Percentiles rank a stretch among this genome's conserved stretches.
These are phyloP conservation scores for Psix sp. DNA, from an alignment of 1,140 invertebrate species.

Conservation along the genomic window DNA sequence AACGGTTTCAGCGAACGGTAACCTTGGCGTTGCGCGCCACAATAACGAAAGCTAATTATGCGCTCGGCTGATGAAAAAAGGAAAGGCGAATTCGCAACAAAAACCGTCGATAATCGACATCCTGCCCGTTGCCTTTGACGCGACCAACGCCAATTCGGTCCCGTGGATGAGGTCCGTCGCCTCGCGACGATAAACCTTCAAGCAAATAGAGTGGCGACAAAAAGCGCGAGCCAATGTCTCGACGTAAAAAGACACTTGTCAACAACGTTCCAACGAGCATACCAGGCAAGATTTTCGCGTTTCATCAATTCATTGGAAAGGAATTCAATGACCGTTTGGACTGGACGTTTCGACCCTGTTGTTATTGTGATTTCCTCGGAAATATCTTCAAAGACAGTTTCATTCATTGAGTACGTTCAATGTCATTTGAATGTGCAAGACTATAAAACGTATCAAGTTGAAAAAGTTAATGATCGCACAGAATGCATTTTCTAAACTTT, in stretches of 20 bases:
- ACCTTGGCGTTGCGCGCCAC: slow-evolving; percentile 64
- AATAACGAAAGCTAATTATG: slow-evolving; percentile 70
- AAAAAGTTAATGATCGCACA: no score
- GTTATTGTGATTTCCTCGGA: no score
- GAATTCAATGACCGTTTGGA: slow-evolving; percentile 32
- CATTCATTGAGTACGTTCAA: no score
- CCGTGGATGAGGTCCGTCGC: slow-evolving; percentile 53
- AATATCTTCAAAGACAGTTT: no score
- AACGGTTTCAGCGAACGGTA: slow-evolving; percentile 60
- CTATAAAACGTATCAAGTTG: no score
- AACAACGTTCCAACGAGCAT: slow-evolving; percentile 41
- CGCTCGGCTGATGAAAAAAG: slow-evolving; percentile 52
- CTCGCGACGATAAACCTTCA: slow-evolving; percentile 59
- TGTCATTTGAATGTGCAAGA: no score
- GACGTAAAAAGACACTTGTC: slow-evolving; percentile 46
- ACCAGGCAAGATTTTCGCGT: slow-evolving; percentile 27
- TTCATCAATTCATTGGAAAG: slow-evolving; percentile 43
- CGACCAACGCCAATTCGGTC: slow-evolving; percentile 49
- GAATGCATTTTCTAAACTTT: no score
- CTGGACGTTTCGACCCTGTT: no score
- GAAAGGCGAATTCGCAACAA: slow-evolving; percentile 53
- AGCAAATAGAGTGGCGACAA: slow-evolving; percentile 57
- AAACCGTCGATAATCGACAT: slow-evolving; percentile 63
- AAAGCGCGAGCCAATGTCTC: slow-evolving; percentile 40
- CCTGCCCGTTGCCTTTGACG: slow-evolving; percentile 62